Evolutionary conservation across 2,797 vertebrate species (phyloP).

Genomic region (Muscicapa comitata): DNA sequence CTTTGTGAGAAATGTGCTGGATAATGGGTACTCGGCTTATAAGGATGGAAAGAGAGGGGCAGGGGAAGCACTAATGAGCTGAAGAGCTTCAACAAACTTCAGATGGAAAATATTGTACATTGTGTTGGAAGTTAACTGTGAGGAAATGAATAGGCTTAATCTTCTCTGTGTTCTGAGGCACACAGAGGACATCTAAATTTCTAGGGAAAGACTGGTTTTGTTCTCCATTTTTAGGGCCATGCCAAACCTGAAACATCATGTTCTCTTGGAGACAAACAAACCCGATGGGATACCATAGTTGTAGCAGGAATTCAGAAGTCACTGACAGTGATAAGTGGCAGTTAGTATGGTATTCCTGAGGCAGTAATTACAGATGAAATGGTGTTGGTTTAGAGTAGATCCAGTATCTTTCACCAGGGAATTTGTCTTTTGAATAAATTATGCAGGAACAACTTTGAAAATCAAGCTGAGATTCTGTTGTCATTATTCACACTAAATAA

Average conservation of each 20-base stretch:
- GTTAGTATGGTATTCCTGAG: slow-evolving; percentile 12
- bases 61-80: neutral
- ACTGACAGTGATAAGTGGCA: slow-evolving; percentile 46
- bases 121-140: neutral
- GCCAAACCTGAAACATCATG: neutral
- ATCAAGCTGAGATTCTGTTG: slow-evolving; percentile 40
- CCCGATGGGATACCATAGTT: neutral
- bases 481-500: slow-evolving; percentile 35
- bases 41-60: neutral
- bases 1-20: neutral
- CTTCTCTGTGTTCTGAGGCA: neutral
- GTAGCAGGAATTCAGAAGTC: slow-evolving; percentile 15
- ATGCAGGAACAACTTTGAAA: slow-evolving; percentile 31
- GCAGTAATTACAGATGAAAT: slow-evolving; percentile 47
- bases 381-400: slow-evolving; percentile 48
- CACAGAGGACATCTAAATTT: neutral
- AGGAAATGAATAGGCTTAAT: neutral
- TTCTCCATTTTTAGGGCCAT: neutral
- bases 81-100: neutral
- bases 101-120: neutral
- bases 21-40: neutral
- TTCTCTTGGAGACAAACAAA: slow-evolving; percentile 40
- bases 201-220: neutral
- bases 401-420: slow-evolving; percentile 31
- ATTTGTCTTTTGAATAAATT: slow-evolving; percentile 57